Conservation (phyloP, 2,113 vertebrate genomes). For the Rhinolophus ferrumequinum region DNA sequence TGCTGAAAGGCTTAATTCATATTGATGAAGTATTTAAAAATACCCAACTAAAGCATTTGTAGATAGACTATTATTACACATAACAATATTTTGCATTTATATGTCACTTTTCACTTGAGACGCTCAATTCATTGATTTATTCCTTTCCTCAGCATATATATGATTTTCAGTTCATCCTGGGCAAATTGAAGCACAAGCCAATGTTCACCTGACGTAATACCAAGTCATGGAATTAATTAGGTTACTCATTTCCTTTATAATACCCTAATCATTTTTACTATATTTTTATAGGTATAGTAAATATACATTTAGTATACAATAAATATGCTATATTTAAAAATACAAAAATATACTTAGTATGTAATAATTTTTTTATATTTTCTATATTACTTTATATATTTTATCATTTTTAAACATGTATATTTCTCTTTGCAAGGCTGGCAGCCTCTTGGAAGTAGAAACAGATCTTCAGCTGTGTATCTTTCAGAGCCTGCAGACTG, state of each 20-base stretch:
- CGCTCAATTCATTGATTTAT: not conserved
- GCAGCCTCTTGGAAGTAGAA: not conserved
- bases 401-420: not conserved
- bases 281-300: not conserved
- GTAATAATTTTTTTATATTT: not conserved
- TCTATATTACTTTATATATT: not conserved
- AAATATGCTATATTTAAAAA: not conserved
- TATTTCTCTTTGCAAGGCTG: not conserved
- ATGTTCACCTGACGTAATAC: not conserved
- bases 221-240: not conserved
- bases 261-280: not conserved
- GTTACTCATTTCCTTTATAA: not conserved
- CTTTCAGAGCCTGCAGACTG: not conserved
- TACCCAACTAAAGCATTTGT: not conserved
- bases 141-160: not conserved
- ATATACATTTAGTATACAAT: not conserved
- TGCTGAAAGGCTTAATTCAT: not conserved
- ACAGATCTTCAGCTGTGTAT: not conserved
- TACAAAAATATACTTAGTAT: not conserved
- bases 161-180: not conserved
- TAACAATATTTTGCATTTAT: not conserved
- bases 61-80: not conserved
- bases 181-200: not conserved
- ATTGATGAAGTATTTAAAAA: conserved; percentile 14
- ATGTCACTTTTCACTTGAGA: conserved; percentile 8